Evolutionary conservation across 2,113 vertebrate species (phyloP).

Genomic region (Cranoglanis bouderius): DNA sequence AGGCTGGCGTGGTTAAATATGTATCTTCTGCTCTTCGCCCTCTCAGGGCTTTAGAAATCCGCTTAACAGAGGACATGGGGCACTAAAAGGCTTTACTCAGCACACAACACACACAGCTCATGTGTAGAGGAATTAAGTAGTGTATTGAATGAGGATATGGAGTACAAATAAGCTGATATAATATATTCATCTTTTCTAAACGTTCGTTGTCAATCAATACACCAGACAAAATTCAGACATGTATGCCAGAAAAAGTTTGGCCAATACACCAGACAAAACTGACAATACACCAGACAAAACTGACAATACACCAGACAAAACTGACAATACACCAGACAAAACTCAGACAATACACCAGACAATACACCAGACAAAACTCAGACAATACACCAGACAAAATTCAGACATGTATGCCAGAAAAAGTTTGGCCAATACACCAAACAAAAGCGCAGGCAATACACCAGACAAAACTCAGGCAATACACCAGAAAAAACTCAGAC

Average conservation of each 20-base stretch:
- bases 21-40: slow-evolving; percentile 49
- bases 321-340: not conserved
- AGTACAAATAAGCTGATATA: not conserved
- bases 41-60: not conserved
- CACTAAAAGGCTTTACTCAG: not conserved
- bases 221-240: not conserved
- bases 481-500: too few relatives aligned
- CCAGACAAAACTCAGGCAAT: not conserved
- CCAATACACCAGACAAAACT: not conserved
- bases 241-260: not conserved
- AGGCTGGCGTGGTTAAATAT: slow-evolving; percentile 68
- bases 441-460: not conserved
- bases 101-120: not conserved
- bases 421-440: not conserved
- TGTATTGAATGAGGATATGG: not conserved
- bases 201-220: not conserved
- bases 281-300: not conserved
- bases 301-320: not conserved
- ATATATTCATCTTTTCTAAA: not conserved
- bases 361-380: not conserved
- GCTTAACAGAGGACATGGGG: not conserved
- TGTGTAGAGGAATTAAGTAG: not conserved
- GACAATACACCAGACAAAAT: not conserved
- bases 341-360: not conserved
- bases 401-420: not conserved